Evolutionary conservation across 2,113 vertebrate genomes (phyloP).

Genomic region (Conger conger): DNA sequence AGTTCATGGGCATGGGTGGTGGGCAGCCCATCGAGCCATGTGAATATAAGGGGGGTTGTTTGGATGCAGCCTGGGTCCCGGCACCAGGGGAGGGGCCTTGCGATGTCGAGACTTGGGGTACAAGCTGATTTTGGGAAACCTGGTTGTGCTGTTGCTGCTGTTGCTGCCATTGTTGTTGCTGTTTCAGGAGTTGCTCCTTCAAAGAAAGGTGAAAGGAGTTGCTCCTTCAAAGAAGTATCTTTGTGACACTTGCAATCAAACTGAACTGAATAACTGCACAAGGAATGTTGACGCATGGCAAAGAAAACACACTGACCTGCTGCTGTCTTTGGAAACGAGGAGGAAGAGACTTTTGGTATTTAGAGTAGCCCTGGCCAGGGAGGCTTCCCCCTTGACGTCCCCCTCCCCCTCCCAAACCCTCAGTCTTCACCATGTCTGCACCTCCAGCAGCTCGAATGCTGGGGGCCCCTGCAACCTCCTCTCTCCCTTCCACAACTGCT

Average conservation of each 20-base stretch:
- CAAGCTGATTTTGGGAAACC: constrained; percentile 64
- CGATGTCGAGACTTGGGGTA: constrained; percentile 66
- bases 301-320: constrained; percentile 68
- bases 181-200: constrained; percentile 48
- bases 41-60: constrained; percentile 72
- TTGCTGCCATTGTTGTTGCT: neutral
- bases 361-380: constrained; percentile 77
- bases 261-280: neutral
- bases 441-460: constrained; percentile 55
- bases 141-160: constrained; percentile 71
- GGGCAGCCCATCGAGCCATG: constrained; percentile 81
- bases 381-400: constrained; percentile 64
- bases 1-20: constrained; percentile 83
- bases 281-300: neutral
- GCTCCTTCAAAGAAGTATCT: constrained; percentile 67
- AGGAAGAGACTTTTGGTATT: constrained; percentile 90
- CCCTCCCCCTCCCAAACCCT: constrained; percentile 59
- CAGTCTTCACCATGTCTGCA: constrained; percentile 68
- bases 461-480: constrained; percentile 56
- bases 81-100: constrained; percentile 66
- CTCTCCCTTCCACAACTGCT: constrained; percentile 68
- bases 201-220: constrained; percentile 69
- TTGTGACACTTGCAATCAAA: neutral
- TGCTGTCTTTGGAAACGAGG: constrained; percentile 92
- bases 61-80: constrained; percentile 63